Conservation (phyloP, 1,140 invertebrate genomes). For the Centruroides vittatus region DNA sequence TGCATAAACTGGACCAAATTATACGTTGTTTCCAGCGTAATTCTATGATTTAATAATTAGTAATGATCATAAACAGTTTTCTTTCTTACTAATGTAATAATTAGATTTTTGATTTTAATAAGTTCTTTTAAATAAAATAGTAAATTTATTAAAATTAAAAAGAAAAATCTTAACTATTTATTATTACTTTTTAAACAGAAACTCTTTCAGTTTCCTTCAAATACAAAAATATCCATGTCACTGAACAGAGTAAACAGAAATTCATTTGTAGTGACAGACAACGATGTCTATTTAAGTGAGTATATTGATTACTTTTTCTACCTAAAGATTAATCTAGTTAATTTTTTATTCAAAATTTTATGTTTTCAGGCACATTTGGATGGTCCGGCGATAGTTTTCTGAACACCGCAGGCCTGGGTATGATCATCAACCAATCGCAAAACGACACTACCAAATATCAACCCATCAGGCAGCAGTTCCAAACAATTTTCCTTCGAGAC, state of each 20-base stretch:
- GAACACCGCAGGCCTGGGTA: slow-evolving; percentile 66
- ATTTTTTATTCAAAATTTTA: slow-evolving; percentile 3
- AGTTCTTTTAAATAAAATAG: too few species aligned
- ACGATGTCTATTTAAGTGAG: slow-evolving; percentile 71
- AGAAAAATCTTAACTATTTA: too few species aligned
- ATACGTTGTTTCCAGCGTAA: too few species aligned
- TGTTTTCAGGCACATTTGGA: slow-evolving; percentile 71
- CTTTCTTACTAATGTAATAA: too few species aligned
- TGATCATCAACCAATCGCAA: slow-evolving; percentile 5
- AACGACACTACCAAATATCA: slow-evolving; percentile 2
- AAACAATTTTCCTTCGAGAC: slow-evolving; percentile 68
- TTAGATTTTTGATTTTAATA: too few species aligned
- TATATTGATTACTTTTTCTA: background rate
- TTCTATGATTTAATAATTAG: too few species aligned
- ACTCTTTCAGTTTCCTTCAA: slow-evolving; percentile 46
- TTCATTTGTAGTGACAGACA: slow-evolving; percentile 98
- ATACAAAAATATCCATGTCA: slow-evolving; percentile 59
- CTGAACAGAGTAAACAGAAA: slow-evolving; percentile 89
- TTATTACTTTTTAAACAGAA: slow-evolving; percentile 38
- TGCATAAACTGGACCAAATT: too few species aligned
- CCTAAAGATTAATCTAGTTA: too few species aligned
- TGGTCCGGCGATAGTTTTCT: slow-evolving; percentile 96
- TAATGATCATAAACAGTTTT: too few species aligned
- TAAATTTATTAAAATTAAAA: too few species aligned
- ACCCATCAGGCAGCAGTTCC: slow-evolving; percentile 50